Percentiles rank a stretch among this genome's conserved stretches.
Conservation (phyloP, 2,888 invertebrate genomes). For the Dolomedes plantarius region DNA sequence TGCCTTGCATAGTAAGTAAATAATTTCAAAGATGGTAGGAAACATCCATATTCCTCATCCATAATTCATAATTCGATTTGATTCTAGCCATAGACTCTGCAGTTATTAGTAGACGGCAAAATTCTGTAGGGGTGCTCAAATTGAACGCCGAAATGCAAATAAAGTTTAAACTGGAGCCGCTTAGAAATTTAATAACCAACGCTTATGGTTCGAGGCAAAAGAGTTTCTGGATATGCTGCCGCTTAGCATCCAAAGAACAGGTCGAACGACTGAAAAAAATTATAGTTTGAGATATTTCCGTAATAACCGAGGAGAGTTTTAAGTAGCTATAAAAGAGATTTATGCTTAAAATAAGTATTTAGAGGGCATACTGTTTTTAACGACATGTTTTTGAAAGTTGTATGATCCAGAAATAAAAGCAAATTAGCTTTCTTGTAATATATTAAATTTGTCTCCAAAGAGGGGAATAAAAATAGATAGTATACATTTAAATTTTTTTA, state of each 20-base stretch:
- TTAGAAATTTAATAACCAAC: constrained; percentile 50
- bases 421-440: too few relatives aligned
- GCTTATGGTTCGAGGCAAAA: constrained; percentile 37
- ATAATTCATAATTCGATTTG: constrained; percentile 56
- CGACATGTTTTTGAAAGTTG: too few relatives aligned
- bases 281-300: constrained; percentile 34
- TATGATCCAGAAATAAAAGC: too few relatives aligned
- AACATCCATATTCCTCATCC: constrained; percentile 25
- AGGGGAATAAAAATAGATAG: too few relatives aligned
- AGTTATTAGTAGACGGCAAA: constrained; percentile 33
- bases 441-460: too few relatives aligned
- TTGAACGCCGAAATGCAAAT: constrained; percentile 41
- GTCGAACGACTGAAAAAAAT: constrained; percentile 41
- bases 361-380: constrained; percentile 34
- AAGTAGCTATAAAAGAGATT: constrained; percentile 46
- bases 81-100: constrained; percentile 24
- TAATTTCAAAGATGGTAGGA: constrained; percentile 39
- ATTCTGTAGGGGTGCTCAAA: constrained; percentile 15
- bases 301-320: constrained; percentile 52
- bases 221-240: constrained; percentile 11
- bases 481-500: too few relatives aligned
- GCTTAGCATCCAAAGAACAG: not conserved
- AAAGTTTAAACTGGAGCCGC: constrained; percentile 30
- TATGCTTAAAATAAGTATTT: constrained; percentile 51
- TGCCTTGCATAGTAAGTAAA: constrained; percentile 30